Evolutionary conservation across 1,140 invertebrate genomes (phyloP), one percentile per base, ranked within the genome.

Genomic region (Melipona quadrifasciata): DNA sequence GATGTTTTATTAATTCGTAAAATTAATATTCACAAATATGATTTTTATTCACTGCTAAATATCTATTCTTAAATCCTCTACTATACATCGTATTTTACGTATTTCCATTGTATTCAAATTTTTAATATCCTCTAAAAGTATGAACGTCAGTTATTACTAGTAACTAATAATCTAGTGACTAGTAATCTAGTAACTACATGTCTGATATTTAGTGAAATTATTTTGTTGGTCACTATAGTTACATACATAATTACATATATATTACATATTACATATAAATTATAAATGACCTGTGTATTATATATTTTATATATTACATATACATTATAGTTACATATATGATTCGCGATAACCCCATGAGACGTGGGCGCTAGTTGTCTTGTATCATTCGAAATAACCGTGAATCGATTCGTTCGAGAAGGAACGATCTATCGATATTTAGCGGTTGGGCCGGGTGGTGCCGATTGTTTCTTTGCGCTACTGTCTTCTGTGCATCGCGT

Each of bases 311-410:
- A 39, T 39, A 39, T 39, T 39, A 8, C 5, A 39, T 39, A 39
- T 47, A 47, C 11, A 27, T 21, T n/a, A 31, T 72, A 14, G 24
- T 47, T 47, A n/a, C 31, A 24, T 19, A 14, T 61, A 24, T 74
- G 34, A 70, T 70, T 70, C 64, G 70, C 27, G 39, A 65, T 53
- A n/a, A 74, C n/a, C 80, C 91, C 90, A 88, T 92, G 90, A 90
- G 91, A 90, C 89, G 91, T 91, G 91, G 89, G 91, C 90, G 86
- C 92, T 93, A 92, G 91, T 92, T 92, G 91, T 93, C 92, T 92
- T 93, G 91, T 93, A 92, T 91, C 80, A 87, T 89, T 39, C 72
- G 80, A 86, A 74, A 57, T 78, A 70, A 78, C 55, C 68, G 58
- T 61, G 68, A 70, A 53, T 68, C 51, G 31, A 21, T 14, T 65